Percentiles rank a stretch among this genome's conserved stretches.
Conservation (phyloP, 23 tunicate genomes). For the Halocynthia roretzi region DNA sequence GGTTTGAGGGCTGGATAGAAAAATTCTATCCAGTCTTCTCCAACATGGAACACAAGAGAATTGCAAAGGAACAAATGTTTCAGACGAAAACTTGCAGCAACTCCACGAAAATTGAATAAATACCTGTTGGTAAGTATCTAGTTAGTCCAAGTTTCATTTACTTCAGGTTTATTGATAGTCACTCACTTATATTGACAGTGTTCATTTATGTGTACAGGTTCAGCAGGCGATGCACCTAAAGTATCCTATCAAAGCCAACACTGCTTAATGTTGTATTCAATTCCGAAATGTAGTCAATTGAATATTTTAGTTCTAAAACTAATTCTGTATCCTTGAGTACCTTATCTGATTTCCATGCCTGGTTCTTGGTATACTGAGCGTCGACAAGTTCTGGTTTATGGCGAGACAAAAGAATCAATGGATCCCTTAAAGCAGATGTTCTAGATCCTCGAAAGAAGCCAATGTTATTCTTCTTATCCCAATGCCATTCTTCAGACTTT, state of each 20-base stretch:
- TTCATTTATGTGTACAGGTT: conserved; percentile 63
- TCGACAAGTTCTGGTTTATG: conserved; percentile 70
- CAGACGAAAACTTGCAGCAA: conserved; percentile 89
- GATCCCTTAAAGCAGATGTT: conserved; percentile 64
- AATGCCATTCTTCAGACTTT: conserved; percentile 66
- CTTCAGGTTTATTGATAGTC: not conserved
- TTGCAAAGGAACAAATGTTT: conserved; percentile 87
- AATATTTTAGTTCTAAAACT: too few relatives aligned
- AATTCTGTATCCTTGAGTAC: conserved; percentile 3
- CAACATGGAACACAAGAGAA: conserved; percentile 88
- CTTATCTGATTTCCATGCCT: conserved; percentile 83
- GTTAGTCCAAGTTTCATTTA: not conserved
- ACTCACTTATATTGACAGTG: conserved; percentile 86
- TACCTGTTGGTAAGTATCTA: conserved; percentile 28
- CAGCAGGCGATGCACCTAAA: conserved; percentile 84
- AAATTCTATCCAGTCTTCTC: conserved; percentile 81
- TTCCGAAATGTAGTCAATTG: too few relatives aligned
- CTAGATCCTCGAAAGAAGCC: conserved; percentile 91
- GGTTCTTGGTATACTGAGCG: conserved; percentile 88
- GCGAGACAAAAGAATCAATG: conserved; percentile 64
- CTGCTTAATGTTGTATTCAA: too few relatives aligned
- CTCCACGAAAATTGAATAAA: conserved; percentile 90
- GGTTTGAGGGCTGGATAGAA: conserved; percentile 82
- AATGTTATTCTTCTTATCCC: conserved; percentile 53
- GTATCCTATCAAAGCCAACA: conserved; percentile 36